Base-by-base conservation (phyloP, 2,797 vertebrate genomes). In the Meda fulgida region DNA sequence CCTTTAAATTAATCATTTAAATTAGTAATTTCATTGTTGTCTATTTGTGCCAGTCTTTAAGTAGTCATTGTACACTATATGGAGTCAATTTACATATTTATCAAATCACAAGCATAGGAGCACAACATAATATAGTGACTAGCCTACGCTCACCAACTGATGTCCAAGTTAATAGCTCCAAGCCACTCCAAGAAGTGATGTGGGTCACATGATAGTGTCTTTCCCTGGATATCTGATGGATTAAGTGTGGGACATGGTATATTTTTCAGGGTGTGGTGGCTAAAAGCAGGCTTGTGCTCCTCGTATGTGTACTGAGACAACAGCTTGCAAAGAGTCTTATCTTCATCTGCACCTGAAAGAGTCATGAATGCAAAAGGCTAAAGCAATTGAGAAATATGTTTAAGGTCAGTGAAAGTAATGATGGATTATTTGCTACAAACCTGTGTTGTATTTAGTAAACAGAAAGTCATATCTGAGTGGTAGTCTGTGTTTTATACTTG, bases 161-260 rank as follows among this genome's bases (percentile, higher is more conserved):
- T 89, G 0, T 92, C 85, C 8, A 93, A 91, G 38, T 93, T 93
- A 87, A 97, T 91, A 0, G 96, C 96, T 1, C 98, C 97, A 0
- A 99, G 92, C 98, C 98, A 99, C 83, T 98, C 97, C 71, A 98
- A 93, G 48, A 98, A 89, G 79, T 93, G 91, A 8, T 91, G 92
- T 0, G 96, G 90, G 31, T 95, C 93, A 93, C 95, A 96, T 36
- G 95, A 93, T 29, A 81, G 90, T 0, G 89, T 87, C 29, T 91
- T 81, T n/a, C 96, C 96, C 14, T 85, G 78, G 1, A 95, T 91
- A 75, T 94, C 91, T 0, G 88, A 85, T 65, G 94, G 93, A 80
- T 90, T 87, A 55, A 96, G 89, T 78, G 92, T 83, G 0, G 97
- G 97, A 83, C 95, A 96, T 40, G 86, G 87, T 76, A 97, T 89